Conservation (phyloP, 2,797 vertebrate genomes). For the Eulemur mongoz region DNA sequence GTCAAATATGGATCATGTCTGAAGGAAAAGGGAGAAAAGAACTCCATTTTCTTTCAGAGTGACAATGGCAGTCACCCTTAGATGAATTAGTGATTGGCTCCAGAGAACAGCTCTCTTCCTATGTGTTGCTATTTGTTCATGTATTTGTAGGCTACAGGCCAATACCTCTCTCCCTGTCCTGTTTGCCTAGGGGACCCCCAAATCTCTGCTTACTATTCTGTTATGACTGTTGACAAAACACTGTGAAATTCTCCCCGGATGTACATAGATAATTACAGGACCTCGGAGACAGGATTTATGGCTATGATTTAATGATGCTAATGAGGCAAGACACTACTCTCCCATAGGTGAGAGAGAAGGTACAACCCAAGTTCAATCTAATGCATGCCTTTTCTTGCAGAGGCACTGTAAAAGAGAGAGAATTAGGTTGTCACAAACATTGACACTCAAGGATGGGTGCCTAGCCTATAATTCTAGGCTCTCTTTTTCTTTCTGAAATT, state of each 20-base stretch:
- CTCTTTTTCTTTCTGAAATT: not conserved
- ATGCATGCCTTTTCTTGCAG: not conserved
- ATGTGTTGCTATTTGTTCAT: slow-evolving; percentile 73
- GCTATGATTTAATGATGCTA: slow-evolving; percentile 63
- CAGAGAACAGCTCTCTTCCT: slow-evolving; percentile 50
- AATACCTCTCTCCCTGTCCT: slow-evolving; percentile 47
- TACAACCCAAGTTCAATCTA: slow-evolving; percentile 23
- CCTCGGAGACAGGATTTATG: not conserved
- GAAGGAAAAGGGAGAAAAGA: slow-evolving; percentile 59
- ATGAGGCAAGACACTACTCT: slow-evolving; percentile 1
- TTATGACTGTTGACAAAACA: slow-evolving; percentile 49
- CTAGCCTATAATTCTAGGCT: not conserved
- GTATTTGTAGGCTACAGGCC: slow-evolving; percentile 46
- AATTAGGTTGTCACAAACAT: not conserved
- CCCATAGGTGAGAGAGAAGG: not conserved
- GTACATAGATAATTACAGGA: slow-evolving; percentile 77
- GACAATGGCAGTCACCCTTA: slow-evolving; percentile 77
- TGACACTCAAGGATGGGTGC: not conserved
- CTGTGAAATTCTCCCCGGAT: slow-evolving; percentile 72
- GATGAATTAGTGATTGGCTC: slow-evolving; percentile 79
- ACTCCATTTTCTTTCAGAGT: slow-evolving; percentile 55
- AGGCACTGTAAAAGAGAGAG: not conserved
- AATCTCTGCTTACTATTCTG: slow-evolving; percentile 72
- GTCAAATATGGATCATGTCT: slow-evolving; percentile 45
- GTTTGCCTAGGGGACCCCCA: not conserved